Base-by-base conservation (phyloP, 2,888 invertebrate species). In the Saturnia pavonia region DNA sequence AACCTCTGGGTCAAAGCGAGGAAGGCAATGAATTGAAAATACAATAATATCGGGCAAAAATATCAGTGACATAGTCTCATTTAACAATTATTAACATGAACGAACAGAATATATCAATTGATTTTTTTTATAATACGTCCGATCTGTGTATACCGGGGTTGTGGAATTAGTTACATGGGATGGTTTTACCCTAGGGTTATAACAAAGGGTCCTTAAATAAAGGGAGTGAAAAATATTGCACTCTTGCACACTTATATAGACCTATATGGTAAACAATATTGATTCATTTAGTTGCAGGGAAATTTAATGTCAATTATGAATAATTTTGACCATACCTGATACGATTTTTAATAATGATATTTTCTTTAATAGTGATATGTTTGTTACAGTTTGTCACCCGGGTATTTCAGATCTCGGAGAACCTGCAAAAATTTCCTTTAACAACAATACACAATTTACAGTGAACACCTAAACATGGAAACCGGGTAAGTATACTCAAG, bases 401-500 rank as follows among this genome's bases (percentile, higher is more conserved):
- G 0, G 1, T 65, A 11, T 40, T 7, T 40, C 40, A 12, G 9
- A n/a, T 40, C 63, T 14, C 63, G 1, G 3, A 27, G 34, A 34
- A 34, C 16, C 16, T 16, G 8, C 40, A 68, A 74, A 73, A 72
- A 72, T 69, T 66, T 45, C 72, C n/a, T 71, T 70, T 69, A 68
- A 73, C 73, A 25, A 77, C 76, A 74, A 75, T 76, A 74, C 70
- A 78, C 74, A 77, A 78, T 77, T 75, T 74, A 74, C 72, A 72
- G 74, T 63, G 70, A 72, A 72, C 73, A 72, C 74, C 69, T 75
- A 72, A 27, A 34, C 63, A 48, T 40, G 54, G 60, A 43, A 65
- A 66, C 48, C 43, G 48, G n/a, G 45, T 54, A 67, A 54, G 42
- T 60, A 40, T 60, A 69, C 72, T 67, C 43, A 81, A 89, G 85